Evolutionary conservation across 2,888 invertebrate genomes (phyloP), one percentile per base, ranked within the genome.

Genomic region (Apamea crenata): DNA sequence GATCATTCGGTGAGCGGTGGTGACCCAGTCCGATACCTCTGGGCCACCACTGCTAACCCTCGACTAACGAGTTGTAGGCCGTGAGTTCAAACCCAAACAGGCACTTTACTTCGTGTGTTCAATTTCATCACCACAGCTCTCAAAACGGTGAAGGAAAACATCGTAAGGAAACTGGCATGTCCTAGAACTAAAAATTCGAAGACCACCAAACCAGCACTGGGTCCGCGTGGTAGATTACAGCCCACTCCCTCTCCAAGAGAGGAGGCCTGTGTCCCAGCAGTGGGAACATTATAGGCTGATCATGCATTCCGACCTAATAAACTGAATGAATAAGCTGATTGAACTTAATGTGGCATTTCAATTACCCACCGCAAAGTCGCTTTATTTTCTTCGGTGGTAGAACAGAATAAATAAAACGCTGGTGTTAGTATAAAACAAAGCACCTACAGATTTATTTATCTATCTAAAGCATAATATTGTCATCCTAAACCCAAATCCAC

Each of bases 381-480:
- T 69, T 85, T 44, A 81, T 73, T 69, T 65, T 59, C 6, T 44
- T 63, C 6, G 21, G 29, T 21, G 18, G 18, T 56, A 40, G n/a
- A 63, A 72, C 32, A 50, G 21, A 65, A 85, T 81, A 81, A 82
- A 69, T 81, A 69, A 81, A 85, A 68, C 25, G 69, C 68, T 70
- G 61, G 65, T 65, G 44, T 83, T 47, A 83, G 63, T 68, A 70
- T 36, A 76, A 72, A 87, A 87, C 67, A 66, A 72, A 84, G 78
- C 56, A 53, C 29, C 36, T 50, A 72, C 29, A 74, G 44, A 71
- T 74, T 74, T 83, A 81, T 81, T 73, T 81, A 66, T 84, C 25
- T 74, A 72, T 73, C 40, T 75, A 21, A 73, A 75, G 84, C 75
- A 80, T 87, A 84, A 87, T 78, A 80, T 73, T 80, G 73, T 84